Evolutionary conservation across 2,797 vertebrate species (phyloP), one percentile per base, ranked within the genome.

Genomic region (Rachycentron canadum): DNA sequence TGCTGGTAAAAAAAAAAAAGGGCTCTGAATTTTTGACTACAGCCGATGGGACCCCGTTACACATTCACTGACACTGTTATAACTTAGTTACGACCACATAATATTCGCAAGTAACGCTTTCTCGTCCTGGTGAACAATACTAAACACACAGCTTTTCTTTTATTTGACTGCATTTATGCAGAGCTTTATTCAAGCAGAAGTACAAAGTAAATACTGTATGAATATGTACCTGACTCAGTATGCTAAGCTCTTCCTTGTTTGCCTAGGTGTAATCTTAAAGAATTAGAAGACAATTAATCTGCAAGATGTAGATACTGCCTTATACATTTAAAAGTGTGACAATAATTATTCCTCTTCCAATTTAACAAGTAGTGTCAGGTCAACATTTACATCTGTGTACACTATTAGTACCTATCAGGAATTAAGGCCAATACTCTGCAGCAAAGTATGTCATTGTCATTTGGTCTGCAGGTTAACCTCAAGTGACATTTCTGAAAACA

Each of bases 11-110:
- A 86, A 53, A 85, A 78, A 86, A 64, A 47, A 38, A 66, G 38
- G 56, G 34, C 53, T 71, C 38, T 85, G 78, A 87, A 83, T 82
- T 89, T 73, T 78, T 67, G 86, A 83, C 85, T 79, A 38, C 36
- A 21, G 43, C 13, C 11, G 21, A 36, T 34, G 2, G 65, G 49
- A 41, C 36, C 23, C 28, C 23, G 32, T 73, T 71, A 67, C 57
- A 63, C 41, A n/a, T 52, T 71, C 40, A 70, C 1, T 23, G n/a
- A 19, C 12, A 69, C 53, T 41, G 38, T 41, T 47, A 47, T 56
- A 30, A 32, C 40, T 75, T 17, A 34, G 28, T 57, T 53, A 25
- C 16, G 60, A 36, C 49, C 72, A 63, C 28, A n/a, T 38, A 17
- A 30, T 36, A 66, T 64, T 53, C 26, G 50, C 1, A n/a, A 10